Base-by-base conservation (phyloP, 1,140 invertebrate genomes). In the Scaptodrosophila lebanonensis region DNA sequence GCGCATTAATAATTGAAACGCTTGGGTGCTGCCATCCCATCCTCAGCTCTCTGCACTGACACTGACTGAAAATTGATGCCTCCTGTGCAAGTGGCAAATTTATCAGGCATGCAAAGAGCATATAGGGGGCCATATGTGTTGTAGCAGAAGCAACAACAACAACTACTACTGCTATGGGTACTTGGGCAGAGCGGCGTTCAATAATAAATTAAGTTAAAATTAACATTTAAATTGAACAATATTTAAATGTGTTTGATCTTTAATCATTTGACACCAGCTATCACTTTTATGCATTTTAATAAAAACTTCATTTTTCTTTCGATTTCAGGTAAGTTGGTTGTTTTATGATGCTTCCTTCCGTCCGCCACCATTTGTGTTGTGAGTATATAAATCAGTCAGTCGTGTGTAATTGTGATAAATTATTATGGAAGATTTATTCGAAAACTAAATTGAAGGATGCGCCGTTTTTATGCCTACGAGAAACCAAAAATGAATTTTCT, bases 1-100 rank as follows among this genome's bases (percentile, higher is more conserved):
- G 54, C 69, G 56, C 73, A 75, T 79, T 82, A 79, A 79, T 79
- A 82, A 75, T 79, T 79, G 53, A 79, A 54, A 48, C 53, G 58
- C 73, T 72, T 63, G 62, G 69, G 53, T 33, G 5, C 16, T n/a
- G 1, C 39, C 22, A 11, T 43, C 15, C 17, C 49, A 45, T 13
- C 1, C 33, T 13, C 15, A n/a, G 27, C 7, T 4, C 32, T 16
- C 9, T 9, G 20, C 44, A 11, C 11, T 25, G 20, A 2, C 36
- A 25, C 16, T 61, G 43, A 18, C 57, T 40, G 64, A 33, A 64
- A 66, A 66, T 66, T 66, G 53, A 63, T 64, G 43, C 52, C 53
- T 20, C 12, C 48, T 51, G 58, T 63, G 59, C 52, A 64, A 66
- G 52, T 63, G 60, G 60, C 43, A 65, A 67, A 67, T 64, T 54